Evolutionary conservation across 2,797 vertebrate genomes (phyloP).

Genomic region (Florisuga fusca): DNA sequence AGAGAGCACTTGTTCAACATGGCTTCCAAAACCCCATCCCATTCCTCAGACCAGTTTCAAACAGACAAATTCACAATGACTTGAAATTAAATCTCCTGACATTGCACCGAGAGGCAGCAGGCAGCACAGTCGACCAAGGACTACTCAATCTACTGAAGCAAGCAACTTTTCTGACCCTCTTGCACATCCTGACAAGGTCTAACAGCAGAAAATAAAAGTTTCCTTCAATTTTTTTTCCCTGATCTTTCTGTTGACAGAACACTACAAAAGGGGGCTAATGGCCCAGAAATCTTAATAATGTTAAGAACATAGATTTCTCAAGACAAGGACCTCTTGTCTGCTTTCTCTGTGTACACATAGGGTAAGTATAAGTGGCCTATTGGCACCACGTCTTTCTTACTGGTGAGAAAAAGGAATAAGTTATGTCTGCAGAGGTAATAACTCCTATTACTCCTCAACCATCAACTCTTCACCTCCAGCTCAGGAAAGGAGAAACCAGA

Average conservation of each 20-base stretch:
- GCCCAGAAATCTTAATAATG: background rate
- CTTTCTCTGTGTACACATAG: accelerated
- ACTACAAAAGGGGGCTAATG: background rate
- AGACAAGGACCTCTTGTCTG: background rate
- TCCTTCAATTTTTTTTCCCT: background rate
- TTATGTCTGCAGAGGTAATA: background rate
- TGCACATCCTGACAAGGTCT: background rate
- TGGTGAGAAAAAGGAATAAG: background rate
- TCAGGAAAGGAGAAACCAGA: conserved; percentile 4
- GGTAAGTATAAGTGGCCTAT: background rate
- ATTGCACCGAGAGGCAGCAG: background rate
- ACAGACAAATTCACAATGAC: background rate
- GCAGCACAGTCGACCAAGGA: background rate
- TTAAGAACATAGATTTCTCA: background rate
- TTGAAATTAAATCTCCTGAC: background rate
- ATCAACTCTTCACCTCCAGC: background rate
- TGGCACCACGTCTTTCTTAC: background rate
- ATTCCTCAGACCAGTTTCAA: background rate
- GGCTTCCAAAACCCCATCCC: background rate
- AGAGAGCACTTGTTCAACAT: background rate
- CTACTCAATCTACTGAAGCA: background rate
- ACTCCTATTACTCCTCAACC: background rate
- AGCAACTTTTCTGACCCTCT: background rate
- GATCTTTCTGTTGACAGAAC: background rate
- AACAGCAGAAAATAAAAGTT: background rate